Evolutionary conservation across 1,140 invertebrate species (phyloP), one percentile per base, ranked within the genome.

Genomic region (Trinorchestia longiramus): DNA sequence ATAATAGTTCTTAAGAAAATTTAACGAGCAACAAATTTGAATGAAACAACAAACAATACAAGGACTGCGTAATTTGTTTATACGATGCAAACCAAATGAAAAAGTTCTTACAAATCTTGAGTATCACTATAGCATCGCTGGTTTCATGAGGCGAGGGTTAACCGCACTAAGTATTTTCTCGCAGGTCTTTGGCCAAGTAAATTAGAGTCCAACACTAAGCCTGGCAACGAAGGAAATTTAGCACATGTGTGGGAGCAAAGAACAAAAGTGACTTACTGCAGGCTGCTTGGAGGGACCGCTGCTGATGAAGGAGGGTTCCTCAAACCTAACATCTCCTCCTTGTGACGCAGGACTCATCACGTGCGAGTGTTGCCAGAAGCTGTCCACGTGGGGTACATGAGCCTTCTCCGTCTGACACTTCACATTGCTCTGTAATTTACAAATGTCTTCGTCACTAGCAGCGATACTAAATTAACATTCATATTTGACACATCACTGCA

Each of bases 281-380:
- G 62, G 62, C 62, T 36, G 62, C 28, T 77, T 77, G 62, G 62
- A 23, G 1, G 62, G 1, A 11, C 3, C 36, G 62, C 15, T 36
- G 62, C 3, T 3, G 28, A 36, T 28, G 36, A 28, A 11, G 62
- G 62, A 11, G 36, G 62, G 62, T 28, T 77, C 62, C 15, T 77
- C 62, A 77, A 28, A 28, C 62, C 28, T 77, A 15, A 36, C 88
- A 28, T 91, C 88, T 42, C 88, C 36, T 0, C 88, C 92, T 11
- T 47, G 23, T 4, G 23, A 28, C 40, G 3, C 90, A 44, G 90
- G 90, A 23, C 43, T 94, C 44, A 45, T 8, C 36, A 94, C 92
- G 43, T 45, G 92, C 92, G 92, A 45, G 92, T 94, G 92, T 40
- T 94, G 92, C 92, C 92, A 94, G 92, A 94, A 94, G 44, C 43